Percentiles rank a stretch among this genome's conserved stretches.
Conservation (phyloP, 2,113 vertebrate genomes). For the Cettia cetti region DNA sequence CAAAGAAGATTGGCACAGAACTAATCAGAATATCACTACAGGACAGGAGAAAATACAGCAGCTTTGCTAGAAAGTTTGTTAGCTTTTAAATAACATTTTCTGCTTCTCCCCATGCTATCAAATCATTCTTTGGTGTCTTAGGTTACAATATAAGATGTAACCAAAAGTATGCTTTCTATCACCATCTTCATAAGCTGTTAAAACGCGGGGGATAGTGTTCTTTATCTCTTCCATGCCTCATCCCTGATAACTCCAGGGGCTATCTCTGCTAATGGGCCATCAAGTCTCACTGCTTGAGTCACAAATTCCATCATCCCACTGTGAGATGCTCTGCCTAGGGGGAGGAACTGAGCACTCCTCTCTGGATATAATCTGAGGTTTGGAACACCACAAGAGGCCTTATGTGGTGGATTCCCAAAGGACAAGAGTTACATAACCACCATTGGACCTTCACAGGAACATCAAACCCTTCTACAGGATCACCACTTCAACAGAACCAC, state of each 20-base stretch:
- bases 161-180: too few relatives aligned
- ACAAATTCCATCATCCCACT: not conserved
- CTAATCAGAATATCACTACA: not conserved
- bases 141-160: not conserved
- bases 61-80: not conserved
- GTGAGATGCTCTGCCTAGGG: not conserved
- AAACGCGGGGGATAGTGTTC: not conserved
- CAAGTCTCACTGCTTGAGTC: too few relatives aligned
- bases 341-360: not conserved
- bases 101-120: not conserved
- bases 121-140: not conserved
- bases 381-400: not conserved
- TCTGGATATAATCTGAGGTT: not conserved
- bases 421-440: not conserved
- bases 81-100: not conserved
- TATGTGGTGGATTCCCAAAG: not conserved
- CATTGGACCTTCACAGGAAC: not conserved
- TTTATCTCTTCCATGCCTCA: not conserved
- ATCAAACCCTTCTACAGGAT: not conserved
- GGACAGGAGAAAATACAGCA: not conserved
- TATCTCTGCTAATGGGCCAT: not conserved
- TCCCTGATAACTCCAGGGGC: not conserved
- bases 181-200: not conserved
- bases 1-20: not conserved
- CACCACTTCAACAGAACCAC: too few relatives aligned